phyloP scores from a whole-genome alignment of 2,113 vertebrate species.

The Erpornis zantholeuca region DNA sequence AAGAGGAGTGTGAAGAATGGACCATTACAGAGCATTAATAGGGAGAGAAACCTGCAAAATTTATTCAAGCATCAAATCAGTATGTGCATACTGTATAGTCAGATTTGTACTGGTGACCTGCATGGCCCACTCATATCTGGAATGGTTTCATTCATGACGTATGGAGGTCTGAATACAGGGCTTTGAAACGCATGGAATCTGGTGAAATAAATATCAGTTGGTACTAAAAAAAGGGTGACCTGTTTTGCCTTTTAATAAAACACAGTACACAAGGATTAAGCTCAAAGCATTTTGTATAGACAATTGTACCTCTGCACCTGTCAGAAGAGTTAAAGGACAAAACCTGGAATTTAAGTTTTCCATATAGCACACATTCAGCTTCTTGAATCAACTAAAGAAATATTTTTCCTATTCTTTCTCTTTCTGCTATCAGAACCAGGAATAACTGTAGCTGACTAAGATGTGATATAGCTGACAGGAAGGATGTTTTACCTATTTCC shows the following conservation, averaged over 20 bases:
- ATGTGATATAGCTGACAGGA: background rate
- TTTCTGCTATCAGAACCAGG: background rate
- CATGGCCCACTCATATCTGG: background rate
- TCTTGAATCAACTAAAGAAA: background rate
- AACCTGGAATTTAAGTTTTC: constrained; percentile 7
- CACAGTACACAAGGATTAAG: constrained; percentile 70
- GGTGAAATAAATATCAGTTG: constrained; percentile 67
- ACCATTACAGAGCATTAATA: background rate
- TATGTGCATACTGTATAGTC: background rate
- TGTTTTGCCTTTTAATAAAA: constrained; percentile 64
- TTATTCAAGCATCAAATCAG: background rate
- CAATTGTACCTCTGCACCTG: background rate
- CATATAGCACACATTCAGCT: background rate
- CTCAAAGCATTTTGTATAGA: constrained; percentile 26
- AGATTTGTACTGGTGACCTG: background rate
- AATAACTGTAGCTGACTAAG: background rate
- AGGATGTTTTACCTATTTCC: background rate
- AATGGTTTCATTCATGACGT: background rate
- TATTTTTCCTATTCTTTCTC: background rate
- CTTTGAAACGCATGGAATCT: constrained; percentile 64
- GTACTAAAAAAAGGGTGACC: constrained; percentile 21
- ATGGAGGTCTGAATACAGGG: constrained; percentile 75
- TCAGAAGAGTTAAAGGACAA: constrained; percentile 6
- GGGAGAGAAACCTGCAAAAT: background rate
- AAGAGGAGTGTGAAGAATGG: background rate